These are phyloP conservation scores for Danionella cerebrum DNA, from an alignment of 2,113 vertebrate species.

Conservation along the genomic window DNA sequence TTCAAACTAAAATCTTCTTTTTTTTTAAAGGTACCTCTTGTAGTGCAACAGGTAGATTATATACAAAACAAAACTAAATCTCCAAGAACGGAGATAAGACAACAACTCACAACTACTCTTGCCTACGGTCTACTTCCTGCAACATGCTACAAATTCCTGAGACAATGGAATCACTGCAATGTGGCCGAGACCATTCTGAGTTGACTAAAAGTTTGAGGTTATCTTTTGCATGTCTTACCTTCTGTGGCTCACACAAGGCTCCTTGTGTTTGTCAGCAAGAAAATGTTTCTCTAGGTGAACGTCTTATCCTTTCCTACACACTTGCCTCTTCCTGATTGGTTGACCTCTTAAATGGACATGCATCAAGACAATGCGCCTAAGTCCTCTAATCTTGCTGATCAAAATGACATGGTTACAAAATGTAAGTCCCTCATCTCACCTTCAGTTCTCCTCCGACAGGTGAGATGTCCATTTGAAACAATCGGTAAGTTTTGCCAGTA, in stretches of 20 bases:
- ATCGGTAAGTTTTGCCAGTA: too few species aligned
- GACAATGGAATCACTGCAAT: background rate
- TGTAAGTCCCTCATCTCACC: constrained; percentile 44
- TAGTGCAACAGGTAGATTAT: too few species aligned
- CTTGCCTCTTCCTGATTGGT: constrained; percentile 21
- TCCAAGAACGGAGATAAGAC: too few species aligned
- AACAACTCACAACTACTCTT: too few species aligned
- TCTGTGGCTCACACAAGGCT: background rate
- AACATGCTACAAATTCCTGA: background rate
- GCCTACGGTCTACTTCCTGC: background rate
- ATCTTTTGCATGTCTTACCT: background rate
- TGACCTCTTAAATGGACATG: constrained; percentile 12
- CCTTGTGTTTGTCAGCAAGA: constrained; percentile 5
- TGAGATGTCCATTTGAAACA: too few species aligned
- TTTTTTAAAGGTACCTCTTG: too few species aligned
- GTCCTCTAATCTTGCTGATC: constrained; percentile 59
- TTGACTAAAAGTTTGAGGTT: background rate
- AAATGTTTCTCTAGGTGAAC: background rate
- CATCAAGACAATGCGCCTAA: constrained; percentile 43
- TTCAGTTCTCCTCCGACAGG: background rate
- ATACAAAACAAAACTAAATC: too few species aligned
- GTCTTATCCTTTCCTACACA: background rate
- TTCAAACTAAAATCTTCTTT: too few species aligned
- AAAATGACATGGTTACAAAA: constrained; percentile 35
- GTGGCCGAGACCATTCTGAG: background rate